phyloP scores from a whole-genome alignment of 2,888 invertebrate species.

The Dicranocentrus wangi region DNA sequence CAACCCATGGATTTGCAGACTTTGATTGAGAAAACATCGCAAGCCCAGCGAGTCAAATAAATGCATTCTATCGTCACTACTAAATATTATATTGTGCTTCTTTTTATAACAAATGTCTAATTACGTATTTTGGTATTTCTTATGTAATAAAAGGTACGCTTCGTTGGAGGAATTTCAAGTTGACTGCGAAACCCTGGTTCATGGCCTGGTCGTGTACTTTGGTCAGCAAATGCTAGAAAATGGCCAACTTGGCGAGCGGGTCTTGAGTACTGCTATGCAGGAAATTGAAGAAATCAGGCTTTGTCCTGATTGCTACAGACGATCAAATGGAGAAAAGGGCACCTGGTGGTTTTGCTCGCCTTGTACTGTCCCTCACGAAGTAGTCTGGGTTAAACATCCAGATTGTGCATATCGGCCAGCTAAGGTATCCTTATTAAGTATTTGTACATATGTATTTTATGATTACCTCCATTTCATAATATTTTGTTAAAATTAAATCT shows the following conservation, averaged over 20 bases:
- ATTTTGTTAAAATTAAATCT: no score
- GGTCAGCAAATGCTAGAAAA: constrained; percentile 77
- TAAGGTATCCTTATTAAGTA: constrained; percentile 78
- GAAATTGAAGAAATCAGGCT: constrained; percentile 80
- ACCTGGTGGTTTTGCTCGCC: constrained; percentile 83
- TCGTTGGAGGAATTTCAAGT: constrained; percentile 81
- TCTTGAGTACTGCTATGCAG: constrained; percentile 68
- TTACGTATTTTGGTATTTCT: not conserved
- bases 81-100: no score
- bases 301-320: constrained; percentile 86
- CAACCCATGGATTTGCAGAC: constrained; percentile 80
- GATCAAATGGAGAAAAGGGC: constrained; percentile 84
- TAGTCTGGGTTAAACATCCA: constrained; percentile 87
- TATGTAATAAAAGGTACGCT: constrained; percentile 64
- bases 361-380: constrained; percentile 83
- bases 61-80: no score
- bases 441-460: not conserved
- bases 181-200: constrained; percentile 84
- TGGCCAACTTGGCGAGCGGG: constrained; percentile 66
- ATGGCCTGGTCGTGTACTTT: constrained; percentile 85
- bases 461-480: constrained; percentile 43
- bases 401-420: constrained; percentile 89
- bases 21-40: constrained; percentile 80
- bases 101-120: no score
- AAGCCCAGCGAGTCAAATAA: constrained; percentile 76